Conservation (phyloP, 2,888 invertebrate genomes). For the Drosophila kuntzei region DNA sequence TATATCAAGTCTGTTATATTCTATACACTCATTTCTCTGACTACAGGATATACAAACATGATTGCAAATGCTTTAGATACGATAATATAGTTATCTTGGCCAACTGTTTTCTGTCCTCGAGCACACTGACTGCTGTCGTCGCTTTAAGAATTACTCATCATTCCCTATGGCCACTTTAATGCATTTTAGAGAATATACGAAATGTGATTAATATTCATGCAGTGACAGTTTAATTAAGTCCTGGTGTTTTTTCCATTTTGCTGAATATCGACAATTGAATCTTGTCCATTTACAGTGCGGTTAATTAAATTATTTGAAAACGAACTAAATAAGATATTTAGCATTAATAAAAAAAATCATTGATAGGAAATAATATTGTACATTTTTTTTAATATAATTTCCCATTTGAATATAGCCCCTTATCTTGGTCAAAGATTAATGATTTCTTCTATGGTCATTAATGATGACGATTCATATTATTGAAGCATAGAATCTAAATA, state of each 20-base stretch:
- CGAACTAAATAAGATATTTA: background rate
- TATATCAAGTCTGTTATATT: too few relatives aligned
- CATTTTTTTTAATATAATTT: too few relatives aligned
- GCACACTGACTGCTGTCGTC: background rate
- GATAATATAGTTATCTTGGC: background rate
- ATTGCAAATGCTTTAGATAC: constrained; percentile 32
- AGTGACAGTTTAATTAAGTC: constrained; percentile 46
- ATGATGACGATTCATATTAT: background rate
- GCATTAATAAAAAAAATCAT: background rate
- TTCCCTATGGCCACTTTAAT: constrained; percentile 31
- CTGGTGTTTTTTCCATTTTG: background rate
- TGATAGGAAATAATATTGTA: too few relatives aligned
- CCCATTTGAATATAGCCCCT: too few relatives aligned
- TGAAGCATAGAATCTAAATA: too few relatives aligned
- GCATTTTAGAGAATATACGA: constrained; percentile 42
- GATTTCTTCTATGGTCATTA: too few relatives aligned
- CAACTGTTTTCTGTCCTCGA: background rate
- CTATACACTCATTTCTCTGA: background rate
- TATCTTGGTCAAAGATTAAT: too few relatives aligned
- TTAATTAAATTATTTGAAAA: constrained; percentile 11
- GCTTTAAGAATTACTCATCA: background rate
- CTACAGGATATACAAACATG: constrained; percentile 1
- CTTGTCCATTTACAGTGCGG: constrained; percentile 21
- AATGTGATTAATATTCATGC: constrained; percentile 50
- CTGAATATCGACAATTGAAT: constrained; percentile 13